phyloP scores from a whole-genome alignment of 1,140 invertebrate species.

The Idris sp. region DNA sequence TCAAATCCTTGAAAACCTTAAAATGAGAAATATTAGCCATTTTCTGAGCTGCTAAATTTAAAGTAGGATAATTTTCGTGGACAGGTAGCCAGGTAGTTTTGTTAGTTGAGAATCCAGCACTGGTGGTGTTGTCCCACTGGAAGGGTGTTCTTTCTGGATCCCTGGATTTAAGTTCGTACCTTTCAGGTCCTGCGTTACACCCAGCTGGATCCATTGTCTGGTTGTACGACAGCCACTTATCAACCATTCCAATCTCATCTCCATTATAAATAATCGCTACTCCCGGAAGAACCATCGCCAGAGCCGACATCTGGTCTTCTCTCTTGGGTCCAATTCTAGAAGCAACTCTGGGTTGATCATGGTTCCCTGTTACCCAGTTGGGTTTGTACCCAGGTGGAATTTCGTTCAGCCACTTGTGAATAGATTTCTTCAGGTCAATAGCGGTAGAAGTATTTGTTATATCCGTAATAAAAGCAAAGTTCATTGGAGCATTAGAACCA shows the following conservation, averaged over 20 bases:
- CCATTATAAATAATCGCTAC: constrained; percentile 85
- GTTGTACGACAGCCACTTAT: constrained; percentile 79
- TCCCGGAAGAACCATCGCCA: constrained; percentile 82
- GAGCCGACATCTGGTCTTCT: constrained; percentile 83
- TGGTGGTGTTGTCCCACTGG: constrained; percentile 16
- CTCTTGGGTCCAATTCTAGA: constrained; percentile 81
- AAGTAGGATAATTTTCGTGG: constrained; percentile 78
- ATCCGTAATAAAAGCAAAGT: constrained; percentile 79
- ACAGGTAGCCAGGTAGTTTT: constrained; percentile 83
- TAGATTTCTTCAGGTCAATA: constrained; percentile 77
- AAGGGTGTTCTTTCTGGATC: constrained; percentile 79
- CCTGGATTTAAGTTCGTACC: constrained; percentile 74
- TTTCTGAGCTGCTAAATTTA: constrained; percentile 78
- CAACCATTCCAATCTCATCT: constrained; percentile 88
- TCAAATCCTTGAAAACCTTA: constrained; percentile 73
- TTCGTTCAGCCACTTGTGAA: constrained; percentile 80
- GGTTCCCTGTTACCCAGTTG: constrained; percentile 81
- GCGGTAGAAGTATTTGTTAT: constrained; percentile 79
- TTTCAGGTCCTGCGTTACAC: constrained; percentile 71
- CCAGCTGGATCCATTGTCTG: constrained; percentile 79
- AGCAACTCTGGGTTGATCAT: constrained; percentile 83
- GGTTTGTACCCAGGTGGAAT: constrained; percentile 66
- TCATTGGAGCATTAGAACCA: constrained; percentile 79
- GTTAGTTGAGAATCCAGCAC: constrained; percentile 73
- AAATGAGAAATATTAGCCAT: constrained; percentile 74